Evolutionary conservation across 2,113 vertebrate species (phyloP), one percentile per base, ranked within the genome.

Genomic region (Theristicus caerulescens): DNA sequence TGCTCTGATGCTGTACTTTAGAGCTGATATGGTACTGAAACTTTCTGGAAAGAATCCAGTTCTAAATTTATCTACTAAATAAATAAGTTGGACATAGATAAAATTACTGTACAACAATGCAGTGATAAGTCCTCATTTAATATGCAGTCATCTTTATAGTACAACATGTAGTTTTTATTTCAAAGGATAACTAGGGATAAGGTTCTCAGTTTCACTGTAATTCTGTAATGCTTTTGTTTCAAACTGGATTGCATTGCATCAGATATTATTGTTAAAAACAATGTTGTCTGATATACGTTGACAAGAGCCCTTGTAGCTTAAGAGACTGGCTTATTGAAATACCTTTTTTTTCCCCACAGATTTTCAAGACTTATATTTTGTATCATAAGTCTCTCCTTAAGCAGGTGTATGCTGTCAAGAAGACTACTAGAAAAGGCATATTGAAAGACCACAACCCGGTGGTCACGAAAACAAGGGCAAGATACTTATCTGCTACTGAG

Each of bases 41-140:
- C 74, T 38, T 81, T 81, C 55, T 96, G 95, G 66, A 94, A 90
- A 59, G 6, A 55, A 73, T 82, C 67, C 74, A 88, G 16, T 74
- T 91, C 78, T 96, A 95, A 93, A 82, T 93, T 93, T 85, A 90
- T 32, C 82, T 67, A 13, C 74, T 88, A 91, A 85, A 89, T 85
- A 85, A 93, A 55, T 79, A 74, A 93, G 42, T 46, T 62, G 24
- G 31, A 82, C 67, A 69, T 36, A 82, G 80, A 80, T 82, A 76
- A 82, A 91, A 79, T 86, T 90, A n/a, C 82, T 74, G 34, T 32
- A 46, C 38, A 88, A 52, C 84, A 95, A 64, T 62, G 73, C 32
- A 78, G 13, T 11, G 21, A 47, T 87, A 87, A 71, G 7, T 82
- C 47, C 80, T 58, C 29, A 83, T 90, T 87, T 93, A 93, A 78